Conservation (phyloP, 2,888 invertebrate species). For the Hydriomena furcata region DNA sequence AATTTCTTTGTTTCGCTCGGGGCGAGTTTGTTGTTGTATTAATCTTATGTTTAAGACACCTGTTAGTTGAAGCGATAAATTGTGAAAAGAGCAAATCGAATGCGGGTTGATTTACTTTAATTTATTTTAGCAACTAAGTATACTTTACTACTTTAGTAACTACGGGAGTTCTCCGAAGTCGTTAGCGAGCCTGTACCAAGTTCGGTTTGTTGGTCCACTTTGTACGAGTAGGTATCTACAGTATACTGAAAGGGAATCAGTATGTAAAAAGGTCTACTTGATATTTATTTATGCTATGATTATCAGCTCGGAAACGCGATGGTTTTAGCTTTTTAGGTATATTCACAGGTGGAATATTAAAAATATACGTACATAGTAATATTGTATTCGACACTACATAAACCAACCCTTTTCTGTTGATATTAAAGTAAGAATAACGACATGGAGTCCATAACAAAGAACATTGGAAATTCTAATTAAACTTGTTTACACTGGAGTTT, state of each 20-base stretch:
- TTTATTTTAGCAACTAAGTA: conserved; percentile 23
- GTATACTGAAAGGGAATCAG: not conserved
- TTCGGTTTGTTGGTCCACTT: conserved; percentile 20
- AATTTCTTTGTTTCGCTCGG: conserved; percentile 40
- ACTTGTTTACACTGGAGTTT: no score
- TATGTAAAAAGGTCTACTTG: conserved; percentile 7
- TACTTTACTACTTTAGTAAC: conserved; percentile 19
- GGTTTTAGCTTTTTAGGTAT: conserved; percentile 6
- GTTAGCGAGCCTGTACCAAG: conserved; percentile 17
- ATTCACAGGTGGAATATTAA: conserved; percentile 16
- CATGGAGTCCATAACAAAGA: no score
- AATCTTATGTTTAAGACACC: conserved; percentile 34
- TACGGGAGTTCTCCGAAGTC: conserved; percentile 21
- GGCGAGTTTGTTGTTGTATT: conserved; percentile 24
- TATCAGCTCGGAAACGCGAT: conserved; percentile 10
- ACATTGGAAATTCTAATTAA: no score
- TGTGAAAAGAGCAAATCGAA: conserved; percentile 26
- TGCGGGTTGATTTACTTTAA: conserved; percentile 22
- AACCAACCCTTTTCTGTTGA: no score
- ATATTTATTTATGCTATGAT: conserved; percentile 21
- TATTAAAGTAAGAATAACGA: no score
- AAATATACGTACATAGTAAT: no score
- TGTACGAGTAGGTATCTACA: conserved; percentile 6
- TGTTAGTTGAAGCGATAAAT: conserved; percentile 29
- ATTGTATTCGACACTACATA: no score